phyloP scores from a whole-genome alignment of 2,888 invertebrate species.

The Elysia crispata region DNA sequence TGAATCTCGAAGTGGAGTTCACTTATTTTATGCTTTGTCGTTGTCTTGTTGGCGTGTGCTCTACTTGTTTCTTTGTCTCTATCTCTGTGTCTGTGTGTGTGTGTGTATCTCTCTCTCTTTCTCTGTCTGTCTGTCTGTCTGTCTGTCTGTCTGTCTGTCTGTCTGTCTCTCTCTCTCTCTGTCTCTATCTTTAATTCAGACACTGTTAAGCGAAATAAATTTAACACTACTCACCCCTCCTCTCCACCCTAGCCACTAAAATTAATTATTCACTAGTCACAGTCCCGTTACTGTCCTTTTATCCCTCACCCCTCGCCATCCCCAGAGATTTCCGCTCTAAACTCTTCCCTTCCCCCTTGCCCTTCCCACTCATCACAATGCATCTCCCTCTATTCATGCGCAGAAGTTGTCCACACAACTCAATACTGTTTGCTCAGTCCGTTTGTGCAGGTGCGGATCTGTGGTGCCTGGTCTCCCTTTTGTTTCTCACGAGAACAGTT shows the following conservation, averaged over 20 bases:
- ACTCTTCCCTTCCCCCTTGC: no score
- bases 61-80: slow-evolving; percentile 6
- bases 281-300: no score
- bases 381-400: background rate
- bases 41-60: background rate
- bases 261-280: no score
- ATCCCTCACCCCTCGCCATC: no score
- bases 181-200: background rate
- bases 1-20: no score
- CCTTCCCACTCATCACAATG: background rate
- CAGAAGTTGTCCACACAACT: background rate
- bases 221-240: no score
- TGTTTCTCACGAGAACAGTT: no score
- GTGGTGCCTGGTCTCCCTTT: no score
- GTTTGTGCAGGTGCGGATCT: background rate
- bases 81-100: background rate
- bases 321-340: no score
- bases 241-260: no score
- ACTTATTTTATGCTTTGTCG: slow-evolving; percentile 13
- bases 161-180: background rate
- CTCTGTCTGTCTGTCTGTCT: background rate
- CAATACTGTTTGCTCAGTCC: background rate
- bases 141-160: slow-evolving; percentile 30
- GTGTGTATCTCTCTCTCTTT: no score
- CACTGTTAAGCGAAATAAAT: no score